Conservation (phyloP, 2,797 vertebrate species). For the Phaenicophaeus curvirostris region DNA sequence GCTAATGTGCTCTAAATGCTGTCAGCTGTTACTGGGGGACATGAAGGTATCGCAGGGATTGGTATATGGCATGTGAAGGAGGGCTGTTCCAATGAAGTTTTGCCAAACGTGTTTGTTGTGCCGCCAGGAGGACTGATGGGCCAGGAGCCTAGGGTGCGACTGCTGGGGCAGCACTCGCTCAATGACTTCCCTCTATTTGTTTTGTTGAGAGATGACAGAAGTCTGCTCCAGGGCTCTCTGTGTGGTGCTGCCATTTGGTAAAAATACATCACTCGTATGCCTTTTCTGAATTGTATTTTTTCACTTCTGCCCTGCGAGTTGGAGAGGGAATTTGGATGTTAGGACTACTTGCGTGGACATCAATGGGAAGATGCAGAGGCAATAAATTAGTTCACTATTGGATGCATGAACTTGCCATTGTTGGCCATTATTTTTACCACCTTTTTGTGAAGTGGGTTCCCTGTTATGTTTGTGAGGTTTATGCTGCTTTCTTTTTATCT, state of each 20-base stretch:
- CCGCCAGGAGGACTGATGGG: background rate
- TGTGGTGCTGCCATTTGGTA: background rate
- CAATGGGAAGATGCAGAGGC: background rate
- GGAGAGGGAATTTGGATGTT: background rate
- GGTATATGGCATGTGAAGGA: background rate
- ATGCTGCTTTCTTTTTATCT: background rate
- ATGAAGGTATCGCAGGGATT: fast-evolving
- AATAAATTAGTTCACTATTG: background rate
- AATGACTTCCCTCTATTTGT: background rate
- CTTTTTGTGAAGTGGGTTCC: background rate
- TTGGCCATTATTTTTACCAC: background rate
- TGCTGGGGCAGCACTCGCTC: background rate
- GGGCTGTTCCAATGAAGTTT: background rate
- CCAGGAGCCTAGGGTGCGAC: background rate
- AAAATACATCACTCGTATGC: background rate
- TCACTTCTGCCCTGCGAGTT: background rate
- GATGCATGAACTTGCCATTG: background rate
- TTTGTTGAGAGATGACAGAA: background rate
- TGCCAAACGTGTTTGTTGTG: background rate
- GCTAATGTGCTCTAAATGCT: background rate
- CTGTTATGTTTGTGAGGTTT: background rate
- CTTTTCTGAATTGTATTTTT: background rate
- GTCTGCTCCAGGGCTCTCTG: background rate
- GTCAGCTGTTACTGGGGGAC: background rate
- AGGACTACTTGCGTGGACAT: background rate